phyloP scores from a whole-genome alignment of 2,888 invertebrate genomes.

The Alloscopus bannaensis region DNA sequence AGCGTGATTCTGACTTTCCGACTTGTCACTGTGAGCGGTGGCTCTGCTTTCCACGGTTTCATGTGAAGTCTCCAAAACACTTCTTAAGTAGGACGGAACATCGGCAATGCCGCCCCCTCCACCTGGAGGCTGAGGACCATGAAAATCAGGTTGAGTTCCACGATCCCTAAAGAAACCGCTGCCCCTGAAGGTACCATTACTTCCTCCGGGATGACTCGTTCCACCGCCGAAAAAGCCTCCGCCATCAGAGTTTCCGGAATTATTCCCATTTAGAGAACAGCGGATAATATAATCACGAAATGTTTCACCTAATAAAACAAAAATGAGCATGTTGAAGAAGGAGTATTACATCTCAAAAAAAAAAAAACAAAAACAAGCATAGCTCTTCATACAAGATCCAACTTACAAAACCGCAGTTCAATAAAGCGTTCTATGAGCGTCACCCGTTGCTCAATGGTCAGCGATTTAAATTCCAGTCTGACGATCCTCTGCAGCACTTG shows the following conservation, averaged over 20 bases:
- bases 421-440: conserved; percentile 28
- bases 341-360: neutral
- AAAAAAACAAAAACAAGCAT: neutral
- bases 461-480: conserved; percentile 9
- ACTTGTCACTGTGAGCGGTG: too few species aligned
- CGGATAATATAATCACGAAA: conserved; percentile 25
- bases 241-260: neutral
- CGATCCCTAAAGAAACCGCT: neutral
- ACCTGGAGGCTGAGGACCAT: too few species aligned
- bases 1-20: too few species aligned
- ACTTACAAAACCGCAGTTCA: conserved; percentile 37
- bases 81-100: too few species aligned
- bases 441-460: conserved; percentile 8
- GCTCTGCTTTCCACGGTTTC: too few species aligned
- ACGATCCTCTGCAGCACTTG: too few species aligned
- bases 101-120: too few species aligned
- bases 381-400: neutral
- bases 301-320: conserved; percentile 24
- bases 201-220: neutral
- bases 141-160: too few species aligned
- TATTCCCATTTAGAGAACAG: neutral
- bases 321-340: neutral
- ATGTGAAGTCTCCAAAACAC: too few species aligned
- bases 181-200: neutral
- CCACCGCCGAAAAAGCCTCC: neutral